Percentiles rank a stretch among this genome's conserved stretches.
These are phyloP conservation scores for Mactromeris polynyma DNA, from an alignment of 2,888 invertebrate genomes.

Conservation along the genomic window DNA sequence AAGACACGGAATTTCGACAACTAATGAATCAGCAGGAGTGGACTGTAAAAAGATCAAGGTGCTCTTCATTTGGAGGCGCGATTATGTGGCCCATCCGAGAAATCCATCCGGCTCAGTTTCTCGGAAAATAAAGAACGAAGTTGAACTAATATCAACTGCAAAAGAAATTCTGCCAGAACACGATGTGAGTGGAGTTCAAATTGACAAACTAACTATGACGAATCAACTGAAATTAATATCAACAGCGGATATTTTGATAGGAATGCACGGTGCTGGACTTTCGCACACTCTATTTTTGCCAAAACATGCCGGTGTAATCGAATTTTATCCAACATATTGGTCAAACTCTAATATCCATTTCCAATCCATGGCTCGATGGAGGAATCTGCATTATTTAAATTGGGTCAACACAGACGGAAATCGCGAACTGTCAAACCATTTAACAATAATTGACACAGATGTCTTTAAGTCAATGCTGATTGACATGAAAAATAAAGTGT, in stretches of 20 bases:
- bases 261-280: conserved; percentile 87
- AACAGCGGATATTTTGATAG: conserved; percentile 84
- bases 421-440: conserved; percentile 51
- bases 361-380: conserved; percentile 72
- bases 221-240: conserved; percentile 81
- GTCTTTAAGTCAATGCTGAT: conserved; percentile 36
- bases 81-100: conserved; percentile 86
- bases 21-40: conserved; percentile 44
- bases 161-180: conserved; percentile 68
- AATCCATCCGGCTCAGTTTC: conserved; percentile 84
- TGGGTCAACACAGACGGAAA: conserved; percentile 50
- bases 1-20: conserved; percentile 62
- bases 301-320: conserved; percentile 83
- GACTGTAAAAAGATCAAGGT: conserved; percentile 81
- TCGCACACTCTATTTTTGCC: conserved; percentile 85
- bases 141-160: conserved; percentile 71
- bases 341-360: conserved; percentile 80
- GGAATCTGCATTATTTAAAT: conserved; percentile 48
- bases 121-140: conserved; percentile 85
- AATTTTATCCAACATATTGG: conserved; percentile 83
- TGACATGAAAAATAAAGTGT: conserved; percentile 51
- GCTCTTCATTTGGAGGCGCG: conserved; percentile 84
- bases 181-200: conserved; percentile 75
- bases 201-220: conserved; percentile 81
- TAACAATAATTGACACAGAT: conserved; percentile 47